Evolutionary conservation across 2,797 vertebrate species (phyloP).

Genomic region (Diplodus puntazzo): DNA sequence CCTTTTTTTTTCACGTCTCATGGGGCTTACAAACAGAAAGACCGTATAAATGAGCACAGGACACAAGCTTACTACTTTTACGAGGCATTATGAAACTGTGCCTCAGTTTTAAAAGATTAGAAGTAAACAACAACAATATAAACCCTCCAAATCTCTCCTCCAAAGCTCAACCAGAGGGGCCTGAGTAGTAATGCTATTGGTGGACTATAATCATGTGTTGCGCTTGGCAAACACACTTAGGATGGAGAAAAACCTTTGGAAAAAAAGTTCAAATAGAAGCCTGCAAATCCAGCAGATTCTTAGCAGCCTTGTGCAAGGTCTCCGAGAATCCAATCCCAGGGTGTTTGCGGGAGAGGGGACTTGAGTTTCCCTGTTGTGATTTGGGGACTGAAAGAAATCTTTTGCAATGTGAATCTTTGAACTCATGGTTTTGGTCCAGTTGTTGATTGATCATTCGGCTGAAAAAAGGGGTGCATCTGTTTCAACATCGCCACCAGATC

Average conservation of each 20-base stretch:
- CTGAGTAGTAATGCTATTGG: slow-evolving; percentile 66
- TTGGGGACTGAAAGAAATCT: slow-evolving; percentile 44
- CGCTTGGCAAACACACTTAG: slow-evolving; percentile 66
- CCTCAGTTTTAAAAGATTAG: slow-evolving; percentile 74
- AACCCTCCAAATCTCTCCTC: slow-evolving; percentile 73
- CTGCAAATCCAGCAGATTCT: slow-evolving; percentile 74
- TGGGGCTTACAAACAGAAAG: slow-evolving; percentile 52
- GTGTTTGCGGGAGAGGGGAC: slow-evolving; percentile 37
- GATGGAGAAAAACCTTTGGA: slow-evolving; percentile 52
- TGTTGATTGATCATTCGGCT: slow-evolving; percentile 52
- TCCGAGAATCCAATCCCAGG: slow-evolving; percentile 61
- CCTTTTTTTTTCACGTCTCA: slow-evolving; percentile 2
- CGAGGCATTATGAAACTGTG: slow-evolving; percentile 73
- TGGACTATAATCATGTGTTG: slow-evolving; percentile 64
- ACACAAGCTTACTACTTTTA: slow-evolving; percentile 70
- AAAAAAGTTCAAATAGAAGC: slow-evolving; percentile 72
- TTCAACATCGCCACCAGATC: slow-evolving; percentile 54
- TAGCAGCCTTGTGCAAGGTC: slow-evolving; percentile 72
- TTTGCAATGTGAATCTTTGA: slow-evolving; percentile 72
- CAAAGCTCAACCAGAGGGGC: slow-evolving; percentile 65
- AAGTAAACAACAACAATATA: slow-evolving; percentile 77
- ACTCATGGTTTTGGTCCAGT: slow-evolving; percentile 45
- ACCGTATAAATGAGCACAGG: slow-evolving; percentile 49
- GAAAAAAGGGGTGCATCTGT: slow-evolving; percentile 40
- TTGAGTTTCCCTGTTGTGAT: slow-evolving; percentile 45